Evolutionary conservation across 2,888 invertebrate species (phyloP), one percentile per base, ranked within the genome.

Genomic region (Isotomurus palustris): DNA sequence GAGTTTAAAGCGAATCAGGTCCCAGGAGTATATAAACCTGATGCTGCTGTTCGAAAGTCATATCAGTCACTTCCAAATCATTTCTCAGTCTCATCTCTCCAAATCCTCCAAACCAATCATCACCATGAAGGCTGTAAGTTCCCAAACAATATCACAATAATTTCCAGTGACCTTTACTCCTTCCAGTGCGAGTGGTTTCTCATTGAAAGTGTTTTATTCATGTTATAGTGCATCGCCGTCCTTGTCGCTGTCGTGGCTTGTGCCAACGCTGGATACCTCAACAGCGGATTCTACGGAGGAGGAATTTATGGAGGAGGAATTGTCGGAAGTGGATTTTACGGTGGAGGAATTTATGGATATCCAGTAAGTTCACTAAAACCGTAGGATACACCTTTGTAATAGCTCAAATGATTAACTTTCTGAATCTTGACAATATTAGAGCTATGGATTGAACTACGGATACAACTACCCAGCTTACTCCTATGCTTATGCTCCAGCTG

Each of bases 211-310:
- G 14, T 51, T 38, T 24, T 10, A 29, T 35, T n/a, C 35, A 32
- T 2, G 24, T 27, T 51, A 25, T 28, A 56, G 56, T 51, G 36
- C 36, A 29, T 56, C 25, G 56, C 56, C n/a, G 51, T 56, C 24
- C 45, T 56, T 25, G 17, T 56, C 28, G 54, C 52, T 47, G 54
- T 40, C 25, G 38, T 62, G 58, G 58, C 58, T 25, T 41, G 12
- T 32, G 58, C 55, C 51, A 53, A 56, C 36, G 64, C 56, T 44
- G 64, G 64, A 56, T 50, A 49, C 43, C 50, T 56, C 27, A n/a
- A 43, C 32, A 12, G 12, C 47, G 56, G 58, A 44, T 35, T 50
- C 28, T 54, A 57, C 52, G 19, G n/a, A 36, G 22, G 55, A 36
- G 3, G 2, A 14, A 21, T 28, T 17, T 22, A 14, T 12, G 43